phyloP scores from a whole-genome alignment of 2,888 invertebrate species.

The Diaperis boleti region DNA sequence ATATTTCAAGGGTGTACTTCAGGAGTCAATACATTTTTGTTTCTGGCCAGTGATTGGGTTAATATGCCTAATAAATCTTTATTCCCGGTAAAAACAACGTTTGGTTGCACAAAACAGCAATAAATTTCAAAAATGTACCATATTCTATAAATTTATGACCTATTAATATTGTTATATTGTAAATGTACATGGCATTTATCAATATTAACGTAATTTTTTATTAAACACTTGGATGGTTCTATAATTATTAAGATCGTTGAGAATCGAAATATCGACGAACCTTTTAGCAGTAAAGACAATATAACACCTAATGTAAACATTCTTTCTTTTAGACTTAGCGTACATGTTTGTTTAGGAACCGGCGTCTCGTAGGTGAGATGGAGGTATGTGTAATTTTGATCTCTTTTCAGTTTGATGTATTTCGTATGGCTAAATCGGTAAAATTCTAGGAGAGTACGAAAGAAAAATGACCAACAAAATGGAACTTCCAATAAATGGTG shows the following conservation, averaged over 20 bases:
- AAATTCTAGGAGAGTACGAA: constrained; percentile 37
- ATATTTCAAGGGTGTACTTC: constrained; percentile 35
- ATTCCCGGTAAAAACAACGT: constrained; percentile 46
- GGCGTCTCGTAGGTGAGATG: constrained; percentile 12
- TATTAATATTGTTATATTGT: constrained; percentile 45
- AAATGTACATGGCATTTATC: constrained; percentile 44
- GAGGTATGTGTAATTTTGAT: constrained; percentile 38
- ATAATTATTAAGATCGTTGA: constrained; percentile 21
- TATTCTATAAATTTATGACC: constrained; percentile 46
- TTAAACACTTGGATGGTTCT: constrained; percentile 7
- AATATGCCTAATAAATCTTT: constrained; percentile 45
- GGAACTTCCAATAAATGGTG: constrained; percentile 45
- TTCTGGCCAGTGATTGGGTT: constrained; percentile 44
- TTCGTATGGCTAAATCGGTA: constrained; percentile 40
- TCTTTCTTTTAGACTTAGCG: constrained; percentile 8
- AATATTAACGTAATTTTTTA: constrained; percentile 41
- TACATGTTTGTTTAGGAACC: background rate
- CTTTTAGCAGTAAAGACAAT: constrained; percentile 5
- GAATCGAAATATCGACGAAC: constrained; percentile 15
- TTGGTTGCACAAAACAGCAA: constrained; percentile 44
- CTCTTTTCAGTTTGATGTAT: constrained; percentile 40
- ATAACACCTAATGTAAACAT: constrained; percentile 7
- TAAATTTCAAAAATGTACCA: constrained; percentile 44
- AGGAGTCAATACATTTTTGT: constrained; percentile 44
- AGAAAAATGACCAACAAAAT: constrained; percentile 45